A percentile compares a stretch with the other conserved stretches of the same genome.
phyloP scores from a whole-genome alignment of 2,888 invertebrate species.

The Rhorus exstirpatorius region DNA sequence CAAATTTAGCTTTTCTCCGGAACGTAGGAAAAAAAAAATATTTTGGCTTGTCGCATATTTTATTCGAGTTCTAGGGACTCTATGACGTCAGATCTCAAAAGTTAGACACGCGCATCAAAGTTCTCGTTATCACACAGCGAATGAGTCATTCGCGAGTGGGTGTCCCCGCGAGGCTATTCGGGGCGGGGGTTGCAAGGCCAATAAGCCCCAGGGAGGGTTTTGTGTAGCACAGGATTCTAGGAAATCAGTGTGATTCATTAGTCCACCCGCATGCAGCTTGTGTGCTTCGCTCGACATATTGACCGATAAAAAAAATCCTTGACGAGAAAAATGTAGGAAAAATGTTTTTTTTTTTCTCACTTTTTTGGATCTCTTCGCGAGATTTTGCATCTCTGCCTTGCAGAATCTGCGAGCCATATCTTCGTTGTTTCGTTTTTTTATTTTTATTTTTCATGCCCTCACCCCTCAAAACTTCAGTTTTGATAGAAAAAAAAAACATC shows the following conservation, averaged over 20 bases:
- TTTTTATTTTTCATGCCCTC: too few species aligned
- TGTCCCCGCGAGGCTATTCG: conserved; percentile 19
- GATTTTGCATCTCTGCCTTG: too few species aligned
- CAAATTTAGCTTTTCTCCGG: background rate
- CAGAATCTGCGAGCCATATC: too few species aligned
- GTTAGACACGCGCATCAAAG: background rate
- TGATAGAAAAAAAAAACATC: too few species aligned
- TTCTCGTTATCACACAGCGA: conserved; percentile 49
- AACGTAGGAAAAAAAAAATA: background rate
- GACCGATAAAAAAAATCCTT: background rate
- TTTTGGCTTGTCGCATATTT: conserved; percentile 17
- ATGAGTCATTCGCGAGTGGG: conserved; percentile 65
- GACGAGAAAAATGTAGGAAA: too few species aligned
- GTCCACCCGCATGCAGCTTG: background rate
- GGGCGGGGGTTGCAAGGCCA: conserved; percentile 53
- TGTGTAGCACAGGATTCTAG: conserved; percentile 59
- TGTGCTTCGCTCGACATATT: conserved; percentile 1
- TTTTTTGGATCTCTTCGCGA: background rate
- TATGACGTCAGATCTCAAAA: conserved; percentile 51
- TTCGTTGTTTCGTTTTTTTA: too few species aligned
- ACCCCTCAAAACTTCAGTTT: too few species aligned
- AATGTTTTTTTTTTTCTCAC: too few species aligned
- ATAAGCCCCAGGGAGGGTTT: conserved; percentile 56
- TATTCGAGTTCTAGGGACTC: conserved; percentile 48
- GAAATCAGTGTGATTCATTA: conserved; percentile 77